phyloP scores from a whole-genome alignment of 2,113 vertebrate species.

The Rhizomys pruinosus region DNA sequence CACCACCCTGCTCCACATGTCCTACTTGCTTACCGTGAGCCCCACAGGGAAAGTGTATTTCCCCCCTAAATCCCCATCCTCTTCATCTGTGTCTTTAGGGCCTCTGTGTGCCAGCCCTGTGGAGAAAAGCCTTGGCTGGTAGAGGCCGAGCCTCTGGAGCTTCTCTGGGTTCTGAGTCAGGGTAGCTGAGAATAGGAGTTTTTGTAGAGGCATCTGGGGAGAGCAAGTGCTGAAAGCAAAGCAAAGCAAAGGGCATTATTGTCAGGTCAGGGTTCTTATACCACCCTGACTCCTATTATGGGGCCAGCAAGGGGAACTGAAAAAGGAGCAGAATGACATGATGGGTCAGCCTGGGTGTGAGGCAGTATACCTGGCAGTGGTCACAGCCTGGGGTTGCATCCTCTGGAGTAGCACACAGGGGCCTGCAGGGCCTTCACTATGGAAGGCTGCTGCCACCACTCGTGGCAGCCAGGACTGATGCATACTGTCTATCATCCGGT shows the following conservation, averaged over 20 bases:
- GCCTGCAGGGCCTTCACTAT: conserved; percentile 35
- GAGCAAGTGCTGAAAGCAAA: conserved; percentile 85
- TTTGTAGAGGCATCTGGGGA: conserved; percentile 94
- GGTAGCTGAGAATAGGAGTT: conserved; percentile 97
- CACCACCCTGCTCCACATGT: rapidly evolving
- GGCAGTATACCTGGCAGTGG: conserved; percentile 90
- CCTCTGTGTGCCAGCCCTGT: conserved; percentile 67
- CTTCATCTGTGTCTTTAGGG: rapidly evolving
- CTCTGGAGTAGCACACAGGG: conserved; percentile 85
- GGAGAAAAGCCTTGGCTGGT: conserved; percentile 94
- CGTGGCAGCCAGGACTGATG: conserved; percentile 95
- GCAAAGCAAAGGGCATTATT: background rate
- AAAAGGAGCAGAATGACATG: background rate
- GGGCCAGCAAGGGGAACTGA: rapidly evolving
- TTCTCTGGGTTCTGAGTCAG: conserved; percentile 97
- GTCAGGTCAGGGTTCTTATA: rapidly evolving
- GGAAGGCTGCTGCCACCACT: conserved; percentile 90
- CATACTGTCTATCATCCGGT: conserved; percentile 98
- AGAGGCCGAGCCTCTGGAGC: conserved; percentile 92
- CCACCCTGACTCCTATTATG: too few species aligned
- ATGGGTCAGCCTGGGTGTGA: background rate
- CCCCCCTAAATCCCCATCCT: conserved; percentile 52
- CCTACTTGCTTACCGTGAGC: conserved; percentile 87
- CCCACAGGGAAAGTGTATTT: conserved; percentile 91
- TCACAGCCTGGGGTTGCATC: conserved; percentile 83